These are phyloP conservation scores for Ctenosaura bakeri DNA, from an alignment of 2,797 vertebrate genomes.

Conservation along the genomic window DNA sequence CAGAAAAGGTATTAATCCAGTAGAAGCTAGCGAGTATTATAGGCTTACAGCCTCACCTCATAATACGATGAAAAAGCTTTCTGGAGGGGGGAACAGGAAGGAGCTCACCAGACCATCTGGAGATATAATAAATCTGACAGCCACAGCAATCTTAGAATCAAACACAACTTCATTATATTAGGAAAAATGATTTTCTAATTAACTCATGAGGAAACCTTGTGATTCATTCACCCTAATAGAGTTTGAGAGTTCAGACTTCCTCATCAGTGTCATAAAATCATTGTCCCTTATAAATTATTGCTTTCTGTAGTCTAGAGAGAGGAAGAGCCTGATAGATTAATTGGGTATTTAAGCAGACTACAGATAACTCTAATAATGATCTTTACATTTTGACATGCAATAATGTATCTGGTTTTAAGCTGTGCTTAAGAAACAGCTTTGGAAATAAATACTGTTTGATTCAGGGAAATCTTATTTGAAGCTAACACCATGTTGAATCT, in stretches of 20 bases:
- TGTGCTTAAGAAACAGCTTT: conserved; percentile 32
- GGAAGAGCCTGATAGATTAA: conserved; percentile 27
- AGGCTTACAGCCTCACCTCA: conserved; percentile 15
- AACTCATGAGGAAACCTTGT: conserved; percentile 59
- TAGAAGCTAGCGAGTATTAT: not conserved
- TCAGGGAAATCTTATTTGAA: not conserved
- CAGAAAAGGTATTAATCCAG: conserved; percentile 38
- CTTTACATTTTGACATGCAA: conserved; percentile 23
- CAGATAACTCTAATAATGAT: conserved; percentile 35
- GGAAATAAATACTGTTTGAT: conserved; percentile 12
- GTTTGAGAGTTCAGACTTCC: conserved; percentile 52
- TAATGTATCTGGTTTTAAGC: conserved; percentile 20
- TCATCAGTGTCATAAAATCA: conserved; percentile 59
- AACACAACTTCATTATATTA: conserved; percentile 63
- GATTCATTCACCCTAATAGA: conserved; percentile 62
- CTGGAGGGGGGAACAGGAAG: not conserved
- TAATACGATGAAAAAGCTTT: conserved; percentile 32
- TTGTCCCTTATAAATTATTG: conserved; percentile 45
- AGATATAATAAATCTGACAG: conserved; percentile 58
- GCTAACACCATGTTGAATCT: conserved; percentile 8
- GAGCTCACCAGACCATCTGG: conserved; percentile 34
- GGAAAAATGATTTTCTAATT: conserved; percentile 65
- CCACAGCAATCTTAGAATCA: conserved; percentile 50
- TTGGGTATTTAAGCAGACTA: conserved; percentile 32
- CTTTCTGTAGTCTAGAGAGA: conserved; percentile 39